Evolutionary conservation across 2,113 vertebrate species (phyloP).

Genomic region (Charina bottae): DNA sequence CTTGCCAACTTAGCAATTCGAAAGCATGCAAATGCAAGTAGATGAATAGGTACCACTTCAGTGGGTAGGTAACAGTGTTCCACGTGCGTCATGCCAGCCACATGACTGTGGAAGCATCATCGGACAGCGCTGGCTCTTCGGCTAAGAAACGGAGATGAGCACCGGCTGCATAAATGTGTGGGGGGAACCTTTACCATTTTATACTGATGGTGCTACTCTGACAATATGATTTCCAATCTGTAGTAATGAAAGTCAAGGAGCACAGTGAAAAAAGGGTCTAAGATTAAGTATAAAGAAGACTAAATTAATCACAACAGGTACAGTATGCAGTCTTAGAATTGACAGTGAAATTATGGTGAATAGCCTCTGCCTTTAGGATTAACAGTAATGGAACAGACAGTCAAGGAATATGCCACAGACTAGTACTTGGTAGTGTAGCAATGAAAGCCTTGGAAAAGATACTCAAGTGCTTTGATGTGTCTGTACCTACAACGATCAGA

Average conservation of each 20-base stretch:
- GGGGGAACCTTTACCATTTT: too few relatives aligned
- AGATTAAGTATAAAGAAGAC: not conserved
- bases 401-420: not conserved
- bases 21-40: too few relatives aligned
- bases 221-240: not conserved
- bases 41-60: too few relatives aligned
- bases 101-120: too few relatives aligned
- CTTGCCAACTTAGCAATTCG: too few relatives aligned
- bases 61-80: too few relatives aligned
- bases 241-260: not conserved
- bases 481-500: not conserved
- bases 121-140: too few relatives aligned
- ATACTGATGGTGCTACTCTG: not conserved
- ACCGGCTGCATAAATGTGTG: too few relatives aligned
- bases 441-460: not conserved
- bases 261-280: not conserved
- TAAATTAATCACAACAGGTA: not conserved
- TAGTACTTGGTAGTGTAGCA: not conserved
- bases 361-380: not conserved
- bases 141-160: too few relatives aligned
- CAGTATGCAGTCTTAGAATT: not conserved
- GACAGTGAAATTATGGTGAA: not conserved
- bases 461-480: not conserved
- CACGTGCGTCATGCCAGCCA: too few relatives aligned
- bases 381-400: not conserved